Evolutionary conservation across 2,888 invertebrate genomes (phyloP).

Genomic region (Lamellibrachia columna): DNA sequence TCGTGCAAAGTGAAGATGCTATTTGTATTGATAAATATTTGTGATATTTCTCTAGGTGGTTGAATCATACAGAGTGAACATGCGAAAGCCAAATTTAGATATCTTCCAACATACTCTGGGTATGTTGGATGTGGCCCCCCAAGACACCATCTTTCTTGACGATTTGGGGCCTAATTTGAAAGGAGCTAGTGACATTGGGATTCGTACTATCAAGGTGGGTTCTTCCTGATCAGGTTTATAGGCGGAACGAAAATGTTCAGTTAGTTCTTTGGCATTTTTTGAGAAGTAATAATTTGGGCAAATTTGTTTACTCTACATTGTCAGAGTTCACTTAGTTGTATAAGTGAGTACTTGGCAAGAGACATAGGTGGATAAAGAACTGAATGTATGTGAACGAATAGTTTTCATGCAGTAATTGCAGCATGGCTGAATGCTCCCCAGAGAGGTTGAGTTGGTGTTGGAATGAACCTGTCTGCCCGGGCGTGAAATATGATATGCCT

Average conservation of each 20-base stretch:
- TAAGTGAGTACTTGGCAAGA: no score
- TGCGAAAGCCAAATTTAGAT: slow-evolving; percentile 64
- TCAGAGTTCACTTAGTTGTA: no score
- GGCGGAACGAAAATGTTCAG: background rate
- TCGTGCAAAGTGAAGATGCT: background rate
- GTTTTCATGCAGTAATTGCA: no score
- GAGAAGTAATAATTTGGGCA: no score
- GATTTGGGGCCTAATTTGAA: slow-evolving; percentile 66
- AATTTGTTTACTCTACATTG: no score
- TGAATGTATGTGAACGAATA: no score
- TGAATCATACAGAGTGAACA: slow-evolving; percentile 65
- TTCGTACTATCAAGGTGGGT: slow-evolving; percentile 64
- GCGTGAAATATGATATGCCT: no score
- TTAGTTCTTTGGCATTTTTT: background rate
- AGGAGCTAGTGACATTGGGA: slow-evolving; percentile 61
- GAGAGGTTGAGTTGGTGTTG: no score
- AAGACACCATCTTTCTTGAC: slow-evolving; percentile 65
- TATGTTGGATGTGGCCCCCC: slow-evolving; percentile 50
- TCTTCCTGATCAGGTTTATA: background rate
- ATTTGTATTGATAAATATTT: background rate
- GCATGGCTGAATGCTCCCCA: no score
- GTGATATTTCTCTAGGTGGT: slow-evolving; percentile 52
- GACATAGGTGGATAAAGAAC: no score
- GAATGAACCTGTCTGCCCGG: no score
- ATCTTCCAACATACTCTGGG: slow-evolving; percentile 62